Base-by-base conservation (phyloP, 1,140 invertebrate genomes). In the Probaryconus sp. region DNA sequence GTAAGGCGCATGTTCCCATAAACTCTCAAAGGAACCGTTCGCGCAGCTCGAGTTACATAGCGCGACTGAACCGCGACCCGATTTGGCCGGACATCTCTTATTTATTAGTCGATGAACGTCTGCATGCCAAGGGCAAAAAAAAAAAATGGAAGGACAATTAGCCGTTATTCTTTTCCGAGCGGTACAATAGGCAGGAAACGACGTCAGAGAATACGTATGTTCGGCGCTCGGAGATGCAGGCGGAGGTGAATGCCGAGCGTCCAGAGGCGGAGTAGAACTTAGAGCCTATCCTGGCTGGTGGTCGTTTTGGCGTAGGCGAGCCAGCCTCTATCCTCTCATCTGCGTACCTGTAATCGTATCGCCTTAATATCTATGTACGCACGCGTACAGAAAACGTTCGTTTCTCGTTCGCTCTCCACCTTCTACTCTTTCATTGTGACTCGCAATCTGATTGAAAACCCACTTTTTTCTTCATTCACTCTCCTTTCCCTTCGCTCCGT, bases 141-240 rank as follows among this genome's bases (percentile, higher is more conserved):
- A 45, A n/a, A n/a, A n/a, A n/a, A n/a, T n/a, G 30, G 17, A n/a
- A 60, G 38, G 58, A 71, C 58, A 71, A 71, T 71, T 71, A 71
- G 68, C 60, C 51, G 48, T 71, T 51, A 71, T 71, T 71, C 68
- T 71, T 71, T 64, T 51, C 50, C 33, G 24, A 58, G 58, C 28
- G 0, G 37, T 18, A 71, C 68, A 71, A 71, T 71, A 55, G 58
- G 21, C 58, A 64, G 68, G 58, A 71, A 71, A 71, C 68, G 43
- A 50, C 58, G 53, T 51, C 56, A n/a, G 61, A 65, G 63, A 67
- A 67, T 67, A 67, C 48, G 21, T 63, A n/a, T n/a, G 38, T 63
- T 71, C 43, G 33, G 17, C 13, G 47, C 20, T 30, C 31, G 2
- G 45, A 4, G n/a, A 31, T 20, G 30, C 30, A 11, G 17, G 20